Evolutionary conservation across 2,888 invertebrate genomes (phyloP).

Genomic region (Scelioninae gen. 1): DNA sequence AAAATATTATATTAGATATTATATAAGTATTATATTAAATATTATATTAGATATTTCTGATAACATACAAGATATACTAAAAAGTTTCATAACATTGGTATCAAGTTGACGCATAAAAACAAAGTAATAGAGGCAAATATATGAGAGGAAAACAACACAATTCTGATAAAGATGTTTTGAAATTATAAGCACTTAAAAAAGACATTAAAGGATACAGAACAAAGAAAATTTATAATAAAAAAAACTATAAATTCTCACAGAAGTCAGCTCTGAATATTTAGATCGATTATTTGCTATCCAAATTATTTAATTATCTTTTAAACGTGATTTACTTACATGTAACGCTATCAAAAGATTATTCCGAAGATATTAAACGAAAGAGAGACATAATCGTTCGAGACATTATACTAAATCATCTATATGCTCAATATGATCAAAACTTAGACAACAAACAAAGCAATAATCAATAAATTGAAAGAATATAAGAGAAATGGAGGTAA

Average conservation of each 20-base stretch:
- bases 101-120: no score
- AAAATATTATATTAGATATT: no score
- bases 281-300: neutral
- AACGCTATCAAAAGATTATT: neutral
- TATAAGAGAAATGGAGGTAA: constrained; percentile 1
- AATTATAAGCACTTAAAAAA: neutral
- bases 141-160: no score
- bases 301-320: neutral
- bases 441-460: neutral
- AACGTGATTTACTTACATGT: neutral
- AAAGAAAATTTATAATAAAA: neutral
- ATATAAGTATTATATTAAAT: no score
- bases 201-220: neutral
- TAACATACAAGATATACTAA: no score
- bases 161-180: neutral
- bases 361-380: neutral
- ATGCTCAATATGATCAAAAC: neutral
- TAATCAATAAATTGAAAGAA: neutral
- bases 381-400: neutral
- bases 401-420: neutral
- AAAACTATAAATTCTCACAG: neutral
- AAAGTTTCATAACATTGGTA: no score
- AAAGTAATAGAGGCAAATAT: neutral
- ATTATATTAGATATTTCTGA: no score
- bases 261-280: neutral